phyloP scores from a whole-genome alignment of 2,888 invertebrate species.

The Pycnomerus fuliginosus region DNA sequence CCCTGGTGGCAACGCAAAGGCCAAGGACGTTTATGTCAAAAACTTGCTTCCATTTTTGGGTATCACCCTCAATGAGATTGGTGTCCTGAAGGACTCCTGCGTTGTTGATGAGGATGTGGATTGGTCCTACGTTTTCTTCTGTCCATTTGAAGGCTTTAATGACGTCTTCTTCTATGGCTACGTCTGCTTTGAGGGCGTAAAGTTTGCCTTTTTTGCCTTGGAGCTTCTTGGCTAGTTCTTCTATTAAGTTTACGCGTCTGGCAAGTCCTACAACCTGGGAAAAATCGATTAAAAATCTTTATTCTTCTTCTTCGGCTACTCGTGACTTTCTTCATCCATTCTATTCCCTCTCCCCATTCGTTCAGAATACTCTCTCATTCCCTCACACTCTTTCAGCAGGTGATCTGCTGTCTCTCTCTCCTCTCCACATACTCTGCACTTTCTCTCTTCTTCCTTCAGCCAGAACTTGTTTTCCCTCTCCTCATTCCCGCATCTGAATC shows the following conservation, averaged over 20 bases:
- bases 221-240: constrained; percentile 2
- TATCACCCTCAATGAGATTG: constrained; percentile 7
- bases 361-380: too few relatives aligned
- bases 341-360: too few relatives aligned
- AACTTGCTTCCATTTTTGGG: constrained; percentile 5
- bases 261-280: constrained; percentile 4
- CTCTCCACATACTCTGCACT: too few relatives aligned
- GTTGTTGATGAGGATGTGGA: constrained; percentile 6
- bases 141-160: too few relatives aligned
- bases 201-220: constrained; percentile 6
- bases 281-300: too few relatives aligned
- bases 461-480: too few relatives aligned
- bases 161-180: constrained; percentile 5
- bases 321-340: too few relatives aligned
- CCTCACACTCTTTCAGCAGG: too few relatives aligned
- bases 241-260: constrained; percentile 1
- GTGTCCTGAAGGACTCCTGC: constrained; percentile 6
- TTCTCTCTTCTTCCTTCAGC: too few relatives aligned
- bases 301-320: too few relatives aligned
- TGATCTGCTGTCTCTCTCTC: too few relatives aligned
- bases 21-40: constrained; percentile 5
- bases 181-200: constrained; percentile 8
- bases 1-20: constrained; percentile 1
- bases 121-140: constrained; percentile 4
- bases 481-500: too few relatives aligned